These are phyloP conservation scores for Melanotaenia boesemani DNA, from an alignment of 2,797 vertebrate genomes.

Conservation along the genomic window DNA sequence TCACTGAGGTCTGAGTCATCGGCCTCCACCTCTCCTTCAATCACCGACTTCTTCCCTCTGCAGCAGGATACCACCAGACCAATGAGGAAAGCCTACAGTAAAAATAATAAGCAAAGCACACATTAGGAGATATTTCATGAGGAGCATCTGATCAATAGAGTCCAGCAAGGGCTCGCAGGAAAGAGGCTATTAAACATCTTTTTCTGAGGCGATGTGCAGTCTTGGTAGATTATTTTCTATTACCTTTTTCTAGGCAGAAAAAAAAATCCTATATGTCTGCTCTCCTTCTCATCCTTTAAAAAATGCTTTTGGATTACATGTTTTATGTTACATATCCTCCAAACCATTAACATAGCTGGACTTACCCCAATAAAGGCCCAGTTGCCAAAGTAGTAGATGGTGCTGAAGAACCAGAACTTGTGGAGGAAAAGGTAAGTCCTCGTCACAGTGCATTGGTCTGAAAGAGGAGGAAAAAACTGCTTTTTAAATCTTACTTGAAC, in stretches of 20 bases:
- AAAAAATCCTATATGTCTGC: conserved; percentile 35
- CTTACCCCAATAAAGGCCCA: conserved; percentile 98
- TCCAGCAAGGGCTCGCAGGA: conserved; percentile 29
- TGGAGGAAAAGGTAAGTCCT: conserved; percentile 97
- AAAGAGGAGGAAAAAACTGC: conserved; percentile 41
- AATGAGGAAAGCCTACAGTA: conserved; percentile 90
- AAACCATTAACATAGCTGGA: conserved; percentile 32
- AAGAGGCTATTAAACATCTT: conserved; percentile 39
- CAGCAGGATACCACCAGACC: conserved; percentile 95
- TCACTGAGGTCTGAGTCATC: conserved; percentile 97
- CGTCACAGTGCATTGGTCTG: conserved; percentile 96
- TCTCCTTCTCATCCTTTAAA: neutral
- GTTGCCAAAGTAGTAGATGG: conserved; percentile 98
- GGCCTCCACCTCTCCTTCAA: conserved; percentile 95
- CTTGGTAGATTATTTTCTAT: conserved; percentile 44
- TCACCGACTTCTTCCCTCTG: conserved; percentile 97
- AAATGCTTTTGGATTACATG: conserved; percentile 23
- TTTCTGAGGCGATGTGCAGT: conserved; percentile 32
- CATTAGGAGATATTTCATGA: conserved; percentile 37
- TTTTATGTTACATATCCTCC: neutral
- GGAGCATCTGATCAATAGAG: conserved; percentile 43
- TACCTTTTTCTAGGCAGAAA: conserved; percentile 16
- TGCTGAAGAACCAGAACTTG: conserved; percentile 99
- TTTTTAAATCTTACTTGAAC: neutral
- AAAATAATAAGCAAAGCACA: conserved; percentile 32